These are phyloP conservation scores for Macrophya alboannulata DNA, from an alignment of 2,888 invertebrate genomes.

Conservation along the genomic window DNA sequence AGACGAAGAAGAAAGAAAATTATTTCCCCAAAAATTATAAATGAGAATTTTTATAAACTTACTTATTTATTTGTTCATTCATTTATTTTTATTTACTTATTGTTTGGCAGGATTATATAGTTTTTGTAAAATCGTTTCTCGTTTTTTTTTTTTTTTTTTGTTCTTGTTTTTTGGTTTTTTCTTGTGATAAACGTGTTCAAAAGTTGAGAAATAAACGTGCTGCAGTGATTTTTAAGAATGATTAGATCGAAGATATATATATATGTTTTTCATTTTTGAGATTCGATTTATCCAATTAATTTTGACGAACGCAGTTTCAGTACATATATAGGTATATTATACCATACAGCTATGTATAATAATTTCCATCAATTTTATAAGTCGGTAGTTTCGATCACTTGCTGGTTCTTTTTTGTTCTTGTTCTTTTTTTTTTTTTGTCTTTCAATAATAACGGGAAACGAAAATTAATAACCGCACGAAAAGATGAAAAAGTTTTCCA, in stretches of 20 bases:
- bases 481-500: no score
- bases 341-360: neutral
- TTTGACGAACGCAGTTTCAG: neutral
- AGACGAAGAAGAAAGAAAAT: neutral
- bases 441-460: neutral
- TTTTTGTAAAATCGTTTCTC: neutral
- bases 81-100: neutral
- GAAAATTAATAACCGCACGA: neutral
- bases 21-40: neutral
- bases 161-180: neutral
- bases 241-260: neutral
- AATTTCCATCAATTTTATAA: neutral
- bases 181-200: neutral
- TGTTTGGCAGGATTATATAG: slow-evolving; percentile 3
- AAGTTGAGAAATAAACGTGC: neutral
- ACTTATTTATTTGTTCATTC: neutral
- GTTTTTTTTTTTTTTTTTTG: neutral
- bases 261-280: neutral
- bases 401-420: no score
- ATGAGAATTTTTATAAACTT: neutral
- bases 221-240: neutral
- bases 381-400: no score
- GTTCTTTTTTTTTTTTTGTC: no score
- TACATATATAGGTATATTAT: neutral
- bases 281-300: neutral